phyloP scores from a whole-genome alignment of 2,113 vertebrate genomes.

The Manacus vitellinus region DNA sequence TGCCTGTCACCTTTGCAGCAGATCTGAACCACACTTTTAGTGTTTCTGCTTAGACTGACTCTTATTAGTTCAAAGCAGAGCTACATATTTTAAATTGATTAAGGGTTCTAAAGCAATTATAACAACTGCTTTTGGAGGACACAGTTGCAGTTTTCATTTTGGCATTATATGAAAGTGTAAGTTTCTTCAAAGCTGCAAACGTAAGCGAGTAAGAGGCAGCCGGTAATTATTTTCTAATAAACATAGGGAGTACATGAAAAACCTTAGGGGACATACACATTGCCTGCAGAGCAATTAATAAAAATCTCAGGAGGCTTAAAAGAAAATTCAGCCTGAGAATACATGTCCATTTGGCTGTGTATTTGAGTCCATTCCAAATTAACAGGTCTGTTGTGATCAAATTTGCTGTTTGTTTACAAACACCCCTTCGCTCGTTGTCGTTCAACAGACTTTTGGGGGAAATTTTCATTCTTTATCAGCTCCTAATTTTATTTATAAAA shows the following conservation, averaged over 20 bases:
- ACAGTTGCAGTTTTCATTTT: constrained; percentile 40
- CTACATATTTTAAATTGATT: constrained; percentile 4
- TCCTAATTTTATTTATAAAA: neutral
- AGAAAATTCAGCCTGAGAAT: neutral
- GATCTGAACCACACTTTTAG: neutral
- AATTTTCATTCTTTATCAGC: neutral
- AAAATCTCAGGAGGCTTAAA: constrained; percentile 33
- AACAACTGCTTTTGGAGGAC: neutral
- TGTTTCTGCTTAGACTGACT: constrained; percentile 3
- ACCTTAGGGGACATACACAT: neutral
- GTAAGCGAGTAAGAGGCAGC: neutral
- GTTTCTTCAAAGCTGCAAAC: constrained; percentile 45
- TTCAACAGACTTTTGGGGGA: neutral
- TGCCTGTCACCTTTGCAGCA: neutral
- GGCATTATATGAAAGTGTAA: constrained; percentile 23
- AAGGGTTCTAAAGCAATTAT: constrained; percentile 39
- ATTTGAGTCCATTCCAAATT: neutral
- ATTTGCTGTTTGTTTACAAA: neutral
- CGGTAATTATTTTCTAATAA: constrained; percentile 65
- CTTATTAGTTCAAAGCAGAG: constrained; percentile 44
- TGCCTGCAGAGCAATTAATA: constrained; percentile 6
- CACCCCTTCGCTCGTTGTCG: neutral
- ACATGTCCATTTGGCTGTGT: neutral
- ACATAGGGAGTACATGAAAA: constrained; percentile 15
- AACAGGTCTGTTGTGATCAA: neutral